Evolutionary conservation across 1,140 invertebrate species (phyloP), one percentile per base, ranked within the genome.

Genomic region (Ostrea denselamellosa): DNA sequence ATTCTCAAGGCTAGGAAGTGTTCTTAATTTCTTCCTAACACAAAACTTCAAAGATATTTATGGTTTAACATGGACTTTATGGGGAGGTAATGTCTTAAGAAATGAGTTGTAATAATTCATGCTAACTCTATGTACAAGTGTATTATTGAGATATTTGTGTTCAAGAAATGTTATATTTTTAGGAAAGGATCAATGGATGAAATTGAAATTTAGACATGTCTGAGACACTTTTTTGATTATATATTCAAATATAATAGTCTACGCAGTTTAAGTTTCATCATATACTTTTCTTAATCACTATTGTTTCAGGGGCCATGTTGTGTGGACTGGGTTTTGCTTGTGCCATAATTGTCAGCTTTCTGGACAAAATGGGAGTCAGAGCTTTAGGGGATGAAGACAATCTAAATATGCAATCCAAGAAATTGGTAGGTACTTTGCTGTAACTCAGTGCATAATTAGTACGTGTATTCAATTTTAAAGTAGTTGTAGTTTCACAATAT

Each of bases 1-100:
- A 8, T 95, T 95, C 87, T 95, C 95, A 17, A 87, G 95, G 62
- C 92, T 95, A 56, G 95, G 95, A 25, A 95, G 94, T 92, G 95
- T 95, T 10, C 91, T 95, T 14, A 95, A 95, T 91, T 95, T 95
- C 87, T 93, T 95, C 54, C 82, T 95, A 2, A 95, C 95, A 9
- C 92, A 93, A 62, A 92, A 88, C 25, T 94, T 95, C 92, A 91
- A 92, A 77, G 89, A 93, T 51, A 34, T 58, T 8, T 92, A 94
- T 92, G 95, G 95, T 85, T 88, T 95, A 12, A 87, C 54, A 9
- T 93, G 93, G 92, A 95, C 95, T 58, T 87, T 95, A 34, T 95
- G 95, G 95, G 93, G 91, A 91, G 95, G 95, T 95, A 90, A 34
- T 2, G 10, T 77, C 25, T 9, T 44, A 14, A 25, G n/a, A 25